These are phyloP conservation scores for Tribolium freemani DNA, from an alignment of 2,888 invertebrate species.

Conservation along the genomic window DNA sequence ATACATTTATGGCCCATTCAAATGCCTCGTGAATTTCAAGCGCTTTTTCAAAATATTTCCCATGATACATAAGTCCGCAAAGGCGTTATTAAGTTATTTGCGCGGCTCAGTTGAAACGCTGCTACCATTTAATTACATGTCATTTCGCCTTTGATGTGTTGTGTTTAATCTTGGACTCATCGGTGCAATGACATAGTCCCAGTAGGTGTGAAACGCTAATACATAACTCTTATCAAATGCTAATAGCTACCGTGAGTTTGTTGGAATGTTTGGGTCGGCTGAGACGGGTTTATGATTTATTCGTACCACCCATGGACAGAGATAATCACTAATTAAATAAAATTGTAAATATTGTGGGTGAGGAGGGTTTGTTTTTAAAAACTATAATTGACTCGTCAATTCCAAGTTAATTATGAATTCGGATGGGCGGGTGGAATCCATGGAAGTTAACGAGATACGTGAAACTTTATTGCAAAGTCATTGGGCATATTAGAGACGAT, in stretches of 20 bases:
- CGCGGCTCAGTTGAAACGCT: constrained; percentile 7
- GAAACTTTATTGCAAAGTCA: constrained; percentile 34
- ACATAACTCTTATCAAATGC: constrained; percentile 25
- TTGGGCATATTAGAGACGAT: constrained; percentile 30
- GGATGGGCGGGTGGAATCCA: constrained; percentile 32
- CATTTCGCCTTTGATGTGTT: constrained; percentile 11
- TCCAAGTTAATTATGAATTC: constrained; percentile 26
- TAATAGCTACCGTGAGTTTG: constrained; percentile 11
- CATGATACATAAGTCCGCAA: not conserved
- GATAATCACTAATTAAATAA: constrained; percentile 42
- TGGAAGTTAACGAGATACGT: constrained; percentile 31
- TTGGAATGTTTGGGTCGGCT: not conserved
- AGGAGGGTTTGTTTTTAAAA: constrained; percentile 13
- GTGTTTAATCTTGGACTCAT: not conserved
- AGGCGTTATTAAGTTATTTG: constrained; percentile 23
- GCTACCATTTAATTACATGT: constrained; percentile 20
- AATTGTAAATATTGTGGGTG: constrained; percentile 36
- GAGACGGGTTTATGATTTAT: constrained; percentile 24
- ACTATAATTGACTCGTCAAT: constrained; percentile 39
- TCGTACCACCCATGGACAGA: constrained; percentile 39
- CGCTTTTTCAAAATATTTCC: not conserved
- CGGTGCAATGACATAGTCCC: constrained; percentile 7
- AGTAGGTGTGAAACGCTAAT: constrained; percentile 28
- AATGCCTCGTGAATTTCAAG: constrained; percentile 28
- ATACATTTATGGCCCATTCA: constrained; percentile 26